Conservation (phyloP, 2,888 invertebrate genomes). For the Vannuccia rotundouncinata region DNA sequence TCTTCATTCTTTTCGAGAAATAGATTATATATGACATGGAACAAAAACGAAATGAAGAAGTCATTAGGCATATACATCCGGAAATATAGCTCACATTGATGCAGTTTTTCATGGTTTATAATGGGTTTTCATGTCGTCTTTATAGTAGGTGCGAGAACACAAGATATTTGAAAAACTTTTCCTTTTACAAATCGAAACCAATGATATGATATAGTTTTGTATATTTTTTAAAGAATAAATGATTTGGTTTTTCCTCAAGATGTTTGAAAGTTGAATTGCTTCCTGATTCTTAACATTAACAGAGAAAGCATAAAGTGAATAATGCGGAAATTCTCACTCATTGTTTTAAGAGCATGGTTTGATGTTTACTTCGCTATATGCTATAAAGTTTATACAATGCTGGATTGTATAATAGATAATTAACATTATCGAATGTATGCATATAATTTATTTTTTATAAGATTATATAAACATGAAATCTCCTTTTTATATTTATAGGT, state of each 20-base stretch:
- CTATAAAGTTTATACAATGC: too few species aligned
- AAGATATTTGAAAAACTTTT: not conserved
- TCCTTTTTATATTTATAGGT: too few species aligned
- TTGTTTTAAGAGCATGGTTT: too few species aligned
- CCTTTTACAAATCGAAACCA: not conserved
- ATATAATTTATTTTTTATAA: too few species aligned
- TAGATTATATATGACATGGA: not conserved
- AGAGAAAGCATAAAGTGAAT: not conserved
- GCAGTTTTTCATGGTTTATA: not conserved
- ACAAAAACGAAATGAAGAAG: conserved; percentile 2
- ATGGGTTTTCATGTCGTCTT: not conserved
- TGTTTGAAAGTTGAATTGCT: not conserved
- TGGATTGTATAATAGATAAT: too few species aligned
- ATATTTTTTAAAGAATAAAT: too few species aligned
- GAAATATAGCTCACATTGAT: conserved; percentile 9
- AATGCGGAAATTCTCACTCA: not conserved
- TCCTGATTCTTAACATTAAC: not conserved
- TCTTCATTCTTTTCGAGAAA: not conserved
- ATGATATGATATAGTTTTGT: not conserved
- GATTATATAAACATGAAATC: too few species aligned
- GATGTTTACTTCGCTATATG: too few species aligned
- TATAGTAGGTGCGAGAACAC: not conserved
- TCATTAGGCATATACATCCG: not conserved
- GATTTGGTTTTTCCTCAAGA: too few species aligned
- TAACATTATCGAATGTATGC: too few species aligned